Conservation (phyloP, 1,140 invertebrate genomes). For the Papilio xuthus region DNA sequence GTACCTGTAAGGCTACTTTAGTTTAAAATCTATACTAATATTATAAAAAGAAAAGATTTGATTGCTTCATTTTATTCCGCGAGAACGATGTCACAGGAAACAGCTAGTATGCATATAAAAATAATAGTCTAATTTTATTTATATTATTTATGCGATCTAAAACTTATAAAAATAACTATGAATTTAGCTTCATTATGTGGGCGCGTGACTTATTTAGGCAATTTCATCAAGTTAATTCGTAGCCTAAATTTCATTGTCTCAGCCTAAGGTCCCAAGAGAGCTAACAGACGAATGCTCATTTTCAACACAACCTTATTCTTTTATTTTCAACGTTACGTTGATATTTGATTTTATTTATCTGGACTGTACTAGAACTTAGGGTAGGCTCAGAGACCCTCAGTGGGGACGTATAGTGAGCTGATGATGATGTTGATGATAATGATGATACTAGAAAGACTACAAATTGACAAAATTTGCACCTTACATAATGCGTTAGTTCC, state of each 20-base stretch:
- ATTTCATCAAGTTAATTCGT: conserved; percentile 14
- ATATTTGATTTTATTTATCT: neutral
- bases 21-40: too few species aligned
- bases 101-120: too few species aligned
- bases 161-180: too few species aligned
- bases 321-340: neutral
- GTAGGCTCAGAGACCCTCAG: too few species aligned
- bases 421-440: too few species aligned
- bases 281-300: neutral
- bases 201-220: neutral
- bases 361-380: too few species aligned
- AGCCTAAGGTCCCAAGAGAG: neutral
- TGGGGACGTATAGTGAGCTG: too few species aligned
- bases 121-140: too few species aligned
- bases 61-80: neutral
- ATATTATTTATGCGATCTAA: too few species aligned
- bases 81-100: too few species aligned
- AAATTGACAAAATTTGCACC: neutral
- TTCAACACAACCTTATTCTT: neutral
- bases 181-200: neutral
- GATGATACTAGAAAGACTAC: neutral
- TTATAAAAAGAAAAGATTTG: too few species aligned
- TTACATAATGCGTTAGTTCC: neutral
- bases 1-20: too few species aligned
- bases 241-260: conserved; percentile 17